Evolutionary conservation across 1,140 invertebrate genomes (phyloP).

Genomic region (Helicoverpa armigera): DNA sequence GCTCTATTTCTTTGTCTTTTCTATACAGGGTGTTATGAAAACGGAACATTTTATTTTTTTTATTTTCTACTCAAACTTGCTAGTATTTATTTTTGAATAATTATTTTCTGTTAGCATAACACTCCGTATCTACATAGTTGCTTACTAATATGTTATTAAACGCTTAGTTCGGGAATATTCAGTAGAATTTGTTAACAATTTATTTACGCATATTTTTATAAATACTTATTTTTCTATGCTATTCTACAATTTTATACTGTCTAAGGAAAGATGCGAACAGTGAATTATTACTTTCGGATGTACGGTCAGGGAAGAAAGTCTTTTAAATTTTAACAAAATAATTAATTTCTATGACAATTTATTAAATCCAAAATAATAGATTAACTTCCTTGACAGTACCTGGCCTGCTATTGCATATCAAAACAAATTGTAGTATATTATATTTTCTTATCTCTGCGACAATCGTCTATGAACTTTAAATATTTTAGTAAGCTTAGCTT

Average conservation of each 20-base stretch:
- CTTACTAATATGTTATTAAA: slow-evolving; percentile 15
- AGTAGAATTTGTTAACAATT: slow-evolving; percentile 14
- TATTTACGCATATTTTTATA: slow-evolving; percentile 48
- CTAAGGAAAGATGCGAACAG: neutral
- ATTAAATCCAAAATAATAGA: neutral
- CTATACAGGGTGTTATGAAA: slow-evolving; percentile 39
- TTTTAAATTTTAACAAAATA: neutral
- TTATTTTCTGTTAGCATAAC: neutral
- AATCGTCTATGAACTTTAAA: slow-evolving; percentile 7
- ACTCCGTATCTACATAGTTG: slow-evolving; percentile 1
- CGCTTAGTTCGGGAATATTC: slow-evolving; percentile 17
- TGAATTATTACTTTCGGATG: slow-evolving; percentile 27
- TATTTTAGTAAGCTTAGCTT: slow-evolving; percentile 44
- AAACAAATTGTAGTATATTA: slow-evolving; percentile 39
- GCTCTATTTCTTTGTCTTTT: slow-evolving; percentile 55
- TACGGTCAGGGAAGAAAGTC: slow-evolving; percentile 17
- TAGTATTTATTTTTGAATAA: no score
- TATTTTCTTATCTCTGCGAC: slow-evolving; percentile 42
- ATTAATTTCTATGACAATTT: no score
- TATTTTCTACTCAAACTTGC: no score
- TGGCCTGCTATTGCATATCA: slow-evolving; percentile 40
- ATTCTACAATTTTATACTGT: slow-evolving; percentile 41
- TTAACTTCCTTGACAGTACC: slow-evolving; percentile 40
- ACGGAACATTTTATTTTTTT: neutral
- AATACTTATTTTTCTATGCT: slow-evolving; percentile 49